A percentile compares a stretch with the other conserved stretches of the same genome.
Evolutionary conservation across 1,140 invertebrate genomes (phyloP).

Genomic region (Rhopalosiphum padi): DNA sequence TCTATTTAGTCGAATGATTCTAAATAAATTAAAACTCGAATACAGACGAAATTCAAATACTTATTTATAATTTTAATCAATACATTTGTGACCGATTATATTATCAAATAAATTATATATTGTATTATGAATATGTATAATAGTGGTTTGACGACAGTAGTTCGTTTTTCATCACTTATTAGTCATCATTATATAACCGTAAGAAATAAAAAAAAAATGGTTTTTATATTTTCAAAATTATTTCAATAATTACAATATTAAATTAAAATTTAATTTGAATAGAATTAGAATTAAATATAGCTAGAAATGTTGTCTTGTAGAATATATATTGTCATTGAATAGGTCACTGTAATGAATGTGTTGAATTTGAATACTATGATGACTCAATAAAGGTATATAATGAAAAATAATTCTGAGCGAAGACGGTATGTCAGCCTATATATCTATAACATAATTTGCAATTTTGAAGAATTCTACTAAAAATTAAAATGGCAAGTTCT

Average conservation of each 20-base stretch:
- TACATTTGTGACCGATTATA: background rate
- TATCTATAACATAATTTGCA: background rate
- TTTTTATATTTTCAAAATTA: background rate
- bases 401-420: background rate
- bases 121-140: background rate
- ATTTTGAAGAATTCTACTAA: background rate
- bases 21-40: background rate
- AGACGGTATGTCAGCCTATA: background rate
- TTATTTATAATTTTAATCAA: too few species aligned
- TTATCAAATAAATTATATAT: background rate
- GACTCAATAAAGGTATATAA: background rate
- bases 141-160: background rate
- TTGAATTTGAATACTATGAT: background rate
- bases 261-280: background rate
- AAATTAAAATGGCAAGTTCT: background rate
- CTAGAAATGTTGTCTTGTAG: background rate
- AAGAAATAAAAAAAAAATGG: background rate
- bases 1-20: background rate
- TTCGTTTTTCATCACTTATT: background rate
- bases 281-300: background rate
- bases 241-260: background rate
- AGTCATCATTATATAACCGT: background rate
- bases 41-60: background rate
- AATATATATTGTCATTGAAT: background rate
- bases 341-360: background rate